These are phyloP conservation scores for Leptopilina clavipes DNA, from an alignment of 1,140 invertebrate species.

Conservation along the genomic window DNA sequence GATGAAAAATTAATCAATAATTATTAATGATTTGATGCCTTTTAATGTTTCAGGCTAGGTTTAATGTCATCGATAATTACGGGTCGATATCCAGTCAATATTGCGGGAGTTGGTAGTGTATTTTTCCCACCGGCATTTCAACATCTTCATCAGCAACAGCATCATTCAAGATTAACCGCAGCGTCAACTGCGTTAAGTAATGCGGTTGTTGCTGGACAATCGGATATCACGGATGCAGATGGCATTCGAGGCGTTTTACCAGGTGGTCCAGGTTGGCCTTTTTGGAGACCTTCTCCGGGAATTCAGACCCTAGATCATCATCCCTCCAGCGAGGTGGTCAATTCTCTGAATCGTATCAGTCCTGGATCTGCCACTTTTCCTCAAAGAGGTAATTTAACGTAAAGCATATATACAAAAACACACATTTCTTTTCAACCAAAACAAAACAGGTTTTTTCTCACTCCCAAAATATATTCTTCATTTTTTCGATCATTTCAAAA, in stretches of 20 bases:
- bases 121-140: constrained; percentile 73
- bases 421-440: not conserved
- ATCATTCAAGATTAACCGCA: constrained; percentile 67
- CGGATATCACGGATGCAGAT: constrained; percentile 65
- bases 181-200: constrained; percentile 69
- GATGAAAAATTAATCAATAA: too few relatives aligned
- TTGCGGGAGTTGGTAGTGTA: constrained; percentile 68
- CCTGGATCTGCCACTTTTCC: constrained; percentile 69
- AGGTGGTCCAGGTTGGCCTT: constrained; percentile 68
- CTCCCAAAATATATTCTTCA: not conserved
- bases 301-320: constrained; percentile 71
- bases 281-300: constrained; percentile 71
- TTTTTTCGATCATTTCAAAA: too few relatives aligned
- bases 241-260: constrained; percentile 69
- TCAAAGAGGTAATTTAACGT: constrained; percentile 70
- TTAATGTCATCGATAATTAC: constrained; percentile 81
- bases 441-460: not conserved
- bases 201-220: constrained; percentile 68
- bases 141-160: constrained; percentile 71
- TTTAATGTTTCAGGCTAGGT: constrained; percentile 79
- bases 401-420: constrained; percentile 3
- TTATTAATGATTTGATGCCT: too few relatives aligned
- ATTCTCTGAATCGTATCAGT: constrained; percentile 68
- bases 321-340: constrained; percentile 65
- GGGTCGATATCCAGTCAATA: constrained; percentile 82